Evolutionary conservation across 1,140 invertebrate species (phyloP).

Genomic region (Leucophenga varia): DNA sequence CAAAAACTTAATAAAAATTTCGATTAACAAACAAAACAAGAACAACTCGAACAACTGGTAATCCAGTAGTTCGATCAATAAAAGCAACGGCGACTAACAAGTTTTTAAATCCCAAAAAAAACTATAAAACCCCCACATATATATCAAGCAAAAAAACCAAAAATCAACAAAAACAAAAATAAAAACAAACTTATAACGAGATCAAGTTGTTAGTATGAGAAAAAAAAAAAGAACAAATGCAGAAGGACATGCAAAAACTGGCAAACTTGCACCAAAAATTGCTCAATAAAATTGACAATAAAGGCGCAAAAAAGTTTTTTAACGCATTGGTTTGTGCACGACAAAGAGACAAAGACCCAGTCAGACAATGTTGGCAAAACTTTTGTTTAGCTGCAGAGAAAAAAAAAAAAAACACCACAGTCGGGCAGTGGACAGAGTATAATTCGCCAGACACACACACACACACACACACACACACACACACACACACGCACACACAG

Average conservation of each 20-base stretch:
- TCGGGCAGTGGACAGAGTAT: too few species aligned
- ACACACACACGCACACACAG: too few species aligned
- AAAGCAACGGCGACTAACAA: slow-evolving; percentile 54
- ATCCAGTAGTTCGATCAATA: too few species aligned
- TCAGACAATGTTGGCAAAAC: slow-evolving; percentile 23
- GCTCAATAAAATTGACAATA: slow-evolving; percentile 52
- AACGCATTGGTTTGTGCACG: slow-evolving; percentile 35
- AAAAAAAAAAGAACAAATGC: slow-evolving; percentile 17
- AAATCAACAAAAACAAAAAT: slow-evolving; percentile 27
- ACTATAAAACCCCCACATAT: slow-evolving; percentile 48
- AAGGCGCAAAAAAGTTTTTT: slow-evolving; percentile 29
- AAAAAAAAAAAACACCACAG: too few species aligned
- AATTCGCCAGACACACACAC: too few species aligned
- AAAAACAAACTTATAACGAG: slow-evolving; percentile 26
- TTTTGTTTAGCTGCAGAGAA: too few species aligned
- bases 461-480: too few species aligned
- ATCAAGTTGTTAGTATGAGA: slow-evolving; percentile 19
- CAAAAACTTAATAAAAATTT: too few species aligned
- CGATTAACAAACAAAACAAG: too few species aligned
- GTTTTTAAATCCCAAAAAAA: slow-evolving; percentile 55
- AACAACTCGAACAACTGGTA: too few species aligned
- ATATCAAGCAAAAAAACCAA: slow-evolving; percentile 45
- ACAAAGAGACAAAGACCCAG: neutral
- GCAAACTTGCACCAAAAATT: slow-evolving; percentile 51
- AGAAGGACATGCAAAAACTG: too few species aligned